Evolutionary conservation across 2,888 invertebrate genomes (phyloP), one percentile per base, ranked within the genome.

Genomic region (Cryptosula pallasiana): DNA sequence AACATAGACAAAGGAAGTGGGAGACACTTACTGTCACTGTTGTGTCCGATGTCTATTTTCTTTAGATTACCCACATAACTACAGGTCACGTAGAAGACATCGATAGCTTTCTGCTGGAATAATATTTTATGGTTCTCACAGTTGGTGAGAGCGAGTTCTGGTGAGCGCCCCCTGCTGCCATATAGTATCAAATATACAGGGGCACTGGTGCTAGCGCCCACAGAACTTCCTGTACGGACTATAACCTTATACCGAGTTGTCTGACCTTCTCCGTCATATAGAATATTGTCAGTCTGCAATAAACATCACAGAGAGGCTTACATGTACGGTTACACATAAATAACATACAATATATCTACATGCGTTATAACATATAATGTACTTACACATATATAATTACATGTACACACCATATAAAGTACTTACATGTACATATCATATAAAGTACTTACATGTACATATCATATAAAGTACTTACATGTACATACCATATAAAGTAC

Each of bases 51-150:
- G 74, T 78, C 78, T 69, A 83, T 78, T 74, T 81, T 81, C 70
- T 76, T 77, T 71, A 83, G 73, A 72, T 77, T 77, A 45, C 82
- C 83, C 72, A 83, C 79, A 78, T 80, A 78, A 73, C 78, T 79
- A 25, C 77, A 75, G 29, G 80, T 74, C 23, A 82, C 35, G 27
- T 79, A 74, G 73, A 83, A 83, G 29, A 81, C 73, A 73, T 83
- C 83, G 73, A 82, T 81, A 82, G 81, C 81, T 73, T 81, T 81
- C 73, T 79, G 80, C 76, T 82, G 81, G 75, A 83, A 83, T 70
- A 78, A 79, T 69, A 82, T 75, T 74, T 81, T 83, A 76, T 82
- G 79, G 54, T 77, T 77, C 72, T 76, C 78, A 20, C 82, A 82
- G 55, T 81, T 75, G 9, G 74, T 74, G 9, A 84, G 77, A 0